phyloP scores from a whole-genome alignment of 2,888 invertebrate genomes.

The Drosophila maculinotata region DNA sequence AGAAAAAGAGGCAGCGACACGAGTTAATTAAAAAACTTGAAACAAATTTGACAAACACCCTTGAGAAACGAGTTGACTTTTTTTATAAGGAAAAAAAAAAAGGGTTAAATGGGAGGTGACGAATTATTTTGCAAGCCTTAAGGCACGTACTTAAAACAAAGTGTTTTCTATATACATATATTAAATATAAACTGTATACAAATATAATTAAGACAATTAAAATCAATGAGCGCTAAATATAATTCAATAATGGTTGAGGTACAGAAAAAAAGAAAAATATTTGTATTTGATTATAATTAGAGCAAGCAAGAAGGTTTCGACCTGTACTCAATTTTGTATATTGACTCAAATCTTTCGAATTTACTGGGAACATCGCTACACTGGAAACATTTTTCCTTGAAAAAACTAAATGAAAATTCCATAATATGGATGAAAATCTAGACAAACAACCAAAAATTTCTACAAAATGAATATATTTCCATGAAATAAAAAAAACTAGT shows the following conservation, averaged over 20 bases:
- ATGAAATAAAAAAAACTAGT: too few relatives aligned
- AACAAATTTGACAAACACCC: conserved; percentile 40
- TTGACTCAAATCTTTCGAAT: too few relatives aligned
- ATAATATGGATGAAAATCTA: too few relatives aligned
- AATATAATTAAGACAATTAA: conserved; percentile 26
- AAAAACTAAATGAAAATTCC: too few relatives aligned
- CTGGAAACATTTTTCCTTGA: too few relatives aligned
- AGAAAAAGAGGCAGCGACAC: conserved; percentile 38
- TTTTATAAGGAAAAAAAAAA: background rate
- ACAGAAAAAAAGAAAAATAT: too few relatives aligned
- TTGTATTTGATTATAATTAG: too few relatives aligned
- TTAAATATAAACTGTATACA: conserved; percentile 11
- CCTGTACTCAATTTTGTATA: too few relatives aligned
- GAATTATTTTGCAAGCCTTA: background rate
- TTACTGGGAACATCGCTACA: too few relatives aligned
- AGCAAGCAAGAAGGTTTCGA: too few relatives aligned
- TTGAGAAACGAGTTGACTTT: conserved; percentile 46
- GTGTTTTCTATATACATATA: conserved; percentile 13
- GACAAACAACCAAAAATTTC: too few relatives aligned
- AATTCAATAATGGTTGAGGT: conserved; percentile 20
- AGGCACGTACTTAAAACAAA: conserved; percentile 13
- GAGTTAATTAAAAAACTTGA: conserved; percentile 75
- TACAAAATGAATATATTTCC: too few relatives aligned
- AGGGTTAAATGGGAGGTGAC: background rate
- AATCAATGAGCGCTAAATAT: conserved; percentile 20